Evolutionary conservation across 2,797 vertebrate genomes (phyloP), one percentile per base, ranked within the genome.

Genomic region (Rachycentron canadum): DNA sequence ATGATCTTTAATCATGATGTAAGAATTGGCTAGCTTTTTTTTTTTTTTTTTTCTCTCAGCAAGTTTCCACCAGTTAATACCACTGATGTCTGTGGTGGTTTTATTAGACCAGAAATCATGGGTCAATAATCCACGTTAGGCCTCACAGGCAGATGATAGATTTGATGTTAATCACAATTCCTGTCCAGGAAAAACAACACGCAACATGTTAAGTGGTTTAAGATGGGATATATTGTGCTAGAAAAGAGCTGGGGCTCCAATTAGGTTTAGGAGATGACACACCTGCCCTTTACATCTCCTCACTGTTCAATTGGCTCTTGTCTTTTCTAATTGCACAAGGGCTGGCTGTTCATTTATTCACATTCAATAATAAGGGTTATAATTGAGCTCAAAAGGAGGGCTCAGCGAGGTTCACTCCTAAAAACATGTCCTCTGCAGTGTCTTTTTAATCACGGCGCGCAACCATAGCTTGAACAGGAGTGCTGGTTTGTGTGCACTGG

Each of bases 311-410:
- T 66, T 7, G 11, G 40, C 56, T 83, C 67, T 76, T 71, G 81
- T 84, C 81, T 76, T 70, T 68, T 74, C 68, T 90, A 90, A 88
- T 91, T 92, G 86, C 76, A 49, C 65, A 6, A 30, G 85, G 47
- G 26, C 55, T 32, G 57, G 11, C 73, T 69, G 58, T 78, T 87
- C 61, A 65, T 85, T 85, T 78, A 80, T 87, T 85, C 81, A 65
- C 59, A 38, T 82, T 82, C 71, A 62, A 88, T 85, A 88, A 85
- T 85, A 79, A 81, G 61, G 63, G 57, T 65, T 88, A 76, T 79
- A 88, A 89, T 86, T 82, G 72, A 87, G 78, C 87, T 87, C 69
- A 78, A 74, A 79, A 74, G 60, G 59, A 80, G 43, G 71, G 77
- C 68, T 55, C 23, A 0, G 17, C 12, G 11, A 76, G 69, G 72